Evolutionary conservation across 2,888 invertebrate species (phyloP).

Genomic region (Drosophila meridiana): DNA sequence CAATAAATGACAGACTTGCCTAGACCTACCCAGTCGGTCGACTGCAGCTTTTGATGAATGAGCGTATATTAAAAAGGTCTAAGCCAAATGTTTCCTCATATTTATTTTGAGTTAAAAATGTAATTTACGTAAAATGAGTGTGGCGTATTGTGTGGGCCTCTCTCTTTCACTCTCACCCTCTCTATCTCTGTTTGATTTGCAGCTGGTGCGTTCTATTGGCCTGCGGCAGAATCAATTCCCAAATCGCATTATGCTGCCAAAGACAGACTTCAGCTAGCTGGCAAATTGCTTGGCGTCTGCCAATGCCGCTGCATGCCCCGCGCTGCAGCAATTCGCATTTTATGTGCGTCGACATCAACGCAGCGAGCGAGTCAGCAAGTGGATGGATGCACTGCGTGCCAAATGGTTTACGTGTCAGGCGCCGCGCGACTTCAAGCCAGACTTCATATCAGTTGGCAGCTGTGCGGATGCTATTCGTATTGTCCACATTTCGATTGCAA

Average conservation of each 20-base stretch:
- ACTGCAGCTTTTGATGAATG: constrained; percentile 44
- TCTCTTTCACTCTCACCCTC: neutral
- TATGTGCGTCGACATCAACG: constrained; percentile 73
- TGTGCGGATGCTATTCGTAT: constrained; percentile 24
- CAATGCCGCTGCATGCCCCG: constrained; percentile 10
- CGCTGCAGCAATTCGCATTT: constrained; percentile 62
- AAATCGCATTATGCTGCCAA: constrained; percentile 74
- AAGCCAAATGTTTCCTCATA: constrained; percentile 43
- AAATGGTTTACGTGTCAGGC: constrained; percentile 79
- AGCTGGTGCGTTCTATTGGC: constrained; percentile 50
- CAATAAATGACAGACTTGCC: constrained; percentile 70
- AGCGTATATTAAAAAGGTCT: constrained; percentile 42
- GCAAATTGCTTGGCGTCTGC: constrained; percentile 72
- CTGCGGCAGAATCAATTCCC: constrained; percentile 74
- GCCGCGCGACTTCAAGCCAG: constrained; percentile 24
- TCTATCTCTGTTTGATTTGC: constrained; percentile 17
- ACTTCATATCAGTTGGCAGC: constrained; percentile 40
- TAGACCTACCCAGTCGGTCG: constrained; percentile 55
- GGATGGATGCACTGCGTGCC: constrained; percentile 72
- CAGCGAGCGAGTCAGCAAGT: constrained; percentile 69
- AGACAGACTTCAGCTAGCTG: constrained; percentile 41
- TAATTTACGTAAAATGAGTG: constrained; percentile 77
- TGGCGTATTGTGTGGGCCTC: constrained; percentile 3
- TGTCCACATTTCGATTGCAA: constrained; percentile 46
- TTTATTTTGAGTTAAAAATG: constrained; percentile 47